Conservation (phyloP, 2,888 invertebrate species). For the Ochropleura plecta region DNA sequence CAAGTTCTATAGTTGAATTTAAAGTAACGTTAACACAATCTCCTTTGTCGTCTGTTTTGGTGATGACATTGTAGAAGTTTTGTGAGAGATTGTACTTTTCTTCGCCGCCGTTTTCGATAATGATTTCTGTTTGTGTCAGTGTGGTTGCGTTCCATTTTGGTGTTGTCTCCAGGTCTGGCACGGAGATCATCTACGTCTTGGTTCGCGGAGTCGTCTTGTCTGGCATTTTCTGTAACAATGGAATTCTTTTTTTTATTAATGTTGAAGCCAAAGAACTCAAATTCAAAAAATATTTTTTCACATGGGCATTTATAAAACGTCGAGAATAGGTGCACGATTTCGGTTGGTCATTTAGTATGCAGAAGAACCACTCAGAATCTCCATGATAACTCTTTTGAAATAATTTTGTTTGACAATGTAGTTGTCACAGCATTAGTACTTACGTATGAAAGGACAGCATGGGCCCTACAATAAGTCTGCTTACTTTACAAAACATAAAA, state of each 20-base stretch:
- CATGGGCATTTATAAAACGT: no score
- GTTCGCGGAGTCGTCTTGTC: neutral
- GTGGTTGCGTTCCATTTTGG: conserved; percentile 82
- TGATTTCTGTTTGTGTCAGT: conserved; percentile 73
- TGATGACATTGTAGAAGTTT: conserved; percentile 77
- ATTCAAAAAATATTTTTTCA: no score
- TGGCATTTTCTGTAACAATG: conserved; percentile 80
- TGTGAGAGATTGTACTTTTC: conserved; percentile 78
- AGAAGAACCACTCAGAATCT: no score
- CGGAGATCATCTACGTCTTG: conserved; percentile 80
- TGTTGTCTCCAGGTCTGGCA: conserved; percentile 73
- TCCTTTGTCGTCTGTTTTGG: conserved; percentile 65
- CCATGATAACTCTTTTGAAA: no score
- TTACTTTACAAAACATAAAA: no score
- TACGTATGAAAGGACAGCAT: no score
- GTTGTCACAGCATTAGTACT: no score
- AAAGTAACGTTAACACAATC: conserved; percentile 66
- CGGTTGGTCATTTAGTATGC: no score
- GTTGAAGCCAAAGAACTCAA: no score
- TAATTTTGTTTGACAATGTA: no score
- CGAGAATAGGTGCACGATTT: no score
- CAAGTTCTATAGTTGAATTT: conserved; percentile 62
- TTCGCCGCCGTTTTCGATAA: conserved; percentile 79
- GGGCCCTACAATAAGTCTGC: no score
- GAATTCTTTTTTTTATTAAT: neutral